Percentiles rank a stretch among this genome's conserved stretches.
These are phyloP conservation scores for Listrodromus nycthemerus DNA, from an alignment of 2,888 invertebrate species.

Conservation along the genomic window DNA sequence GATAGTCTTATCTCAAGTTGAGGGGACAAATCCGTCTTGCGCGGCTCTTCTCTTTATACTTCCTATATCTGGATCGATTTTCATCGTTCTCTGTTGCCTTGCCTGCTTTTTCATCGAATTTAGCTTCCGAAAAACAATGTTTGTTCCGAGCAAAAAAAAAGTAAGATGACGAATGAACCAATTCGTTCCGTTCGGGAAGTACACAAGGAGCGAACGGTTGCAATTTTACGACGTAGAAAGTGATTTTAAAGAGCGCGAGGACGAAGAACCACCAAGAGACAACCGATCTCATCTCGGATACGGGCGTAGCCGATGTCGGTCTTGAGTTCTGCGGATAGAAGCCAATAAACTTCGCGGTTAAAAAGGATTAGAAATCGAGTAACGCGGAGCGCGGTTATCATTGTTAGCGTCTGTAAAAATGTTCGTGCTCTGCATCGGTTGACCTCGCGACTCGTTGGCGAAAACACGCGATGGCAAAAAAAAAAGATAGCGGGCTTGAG, in stretches of 20 bases:
- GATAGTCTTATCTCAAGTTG: too few species aligned
- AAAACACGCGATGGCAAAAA: slow-evolving; percentile 39
- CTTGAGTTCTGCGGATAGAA: slow-evolving; percentile 48
- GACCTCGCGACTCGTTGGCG: slow-evolving; percentile 24
- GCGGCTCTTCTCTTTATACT: not conserved
- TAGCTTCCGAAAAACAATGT: slow-evolving; percentile 58
- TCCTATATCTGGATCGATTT: slow-evolving; percentile 9
- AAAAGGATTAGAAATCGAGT: slow-evolving; percentile 70
- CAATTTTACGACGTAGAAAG: slow-evolving; percentile 82
- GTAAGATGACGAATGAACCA: slow-evolving; percentile 59
- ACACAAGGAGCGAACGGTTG: slow-evolving; percentile 43
- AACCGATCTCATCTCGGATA: slow-evolving; percentile 39
- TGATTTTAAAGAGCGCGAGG: slow-evolving; percentile 76
- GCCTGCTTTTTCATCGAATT: not conserved
- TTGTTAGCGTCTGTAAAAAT: slow-evolving; percentile 8
- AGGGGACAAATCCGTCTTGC: not conserved
- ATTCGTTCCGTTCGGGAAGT: slow-evolving; percentile 76
- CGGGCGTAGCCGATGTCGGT: slow-evolving; percentile 42
- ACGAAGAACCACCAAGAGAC: slow-evolving; percentile 29
- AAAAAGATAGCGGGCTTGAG: slow-evolving; percentile 28
- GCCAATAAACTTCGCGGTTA: slow-evolving; percentile 65
- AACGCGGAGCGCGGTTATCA: slow-evolving; percentile 36
- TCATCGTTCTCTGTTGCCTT: not conserved
- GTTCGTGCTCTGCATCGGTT: slow-evolving; percentile 8
- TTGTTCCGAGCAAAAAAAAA: slow-evolving; percentile 18